phyloP scores from a whole-genome alignment of 2,797 vertebrate genomes.

The Erethizon dorsatum region DNA sequence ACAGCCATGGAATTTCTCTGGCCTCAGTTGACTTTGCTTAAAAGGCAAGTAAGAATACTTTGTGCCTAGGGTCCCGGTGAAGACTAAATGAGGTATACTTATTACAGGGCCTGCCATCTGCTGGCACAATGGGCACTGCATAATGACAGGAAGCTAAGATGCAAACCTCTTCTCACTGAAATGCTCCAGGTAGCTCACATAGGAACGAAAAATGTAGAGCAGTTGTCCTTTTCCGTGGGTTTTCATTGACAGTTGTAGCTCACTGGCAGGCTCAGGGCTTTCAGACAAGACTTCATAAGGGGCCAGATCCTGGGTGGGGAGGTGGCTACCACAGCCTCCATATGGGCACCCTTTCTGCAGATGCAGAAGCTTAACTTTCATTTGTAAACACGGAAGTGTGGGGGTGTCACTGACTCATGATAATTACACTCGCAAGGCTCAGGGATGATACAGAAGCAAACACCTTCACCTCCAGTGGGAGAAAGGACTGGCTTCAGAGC shows the following conservation, averaged over 20 bases:
- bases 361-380: neutral
- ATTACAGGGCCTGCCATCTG: neutral
- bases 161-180: neutral
- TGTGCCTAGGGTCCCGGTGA: neutral
- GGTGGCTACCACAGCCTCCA: neutral
- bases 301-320: neutral
- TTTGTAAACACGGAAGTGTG: neutral
- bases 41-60: neutral
- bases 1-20: neutral
- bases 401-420: neutral
- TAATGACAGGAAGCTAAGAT: neutral
- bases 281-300: neutral
- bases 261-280: neutral
- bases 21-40: neutral
- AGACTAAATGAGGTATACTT: accelerated
- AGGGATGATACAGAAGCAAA: neutral
- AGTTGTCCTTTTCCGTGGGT: accelerated
- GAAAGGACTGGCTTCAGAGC: neutral
- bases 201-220: neutral
- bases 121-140: accelerated
- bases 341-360: neutral
- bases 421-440: neutral
- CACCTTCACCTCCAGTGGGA: neutral
- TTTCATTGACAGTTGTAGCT: neutral
- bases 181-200: neutral